Evolutionary conservation across 2,113 vertebrate genomes (phyloP).

Genomic region (Pao palembangensis): DNA sequence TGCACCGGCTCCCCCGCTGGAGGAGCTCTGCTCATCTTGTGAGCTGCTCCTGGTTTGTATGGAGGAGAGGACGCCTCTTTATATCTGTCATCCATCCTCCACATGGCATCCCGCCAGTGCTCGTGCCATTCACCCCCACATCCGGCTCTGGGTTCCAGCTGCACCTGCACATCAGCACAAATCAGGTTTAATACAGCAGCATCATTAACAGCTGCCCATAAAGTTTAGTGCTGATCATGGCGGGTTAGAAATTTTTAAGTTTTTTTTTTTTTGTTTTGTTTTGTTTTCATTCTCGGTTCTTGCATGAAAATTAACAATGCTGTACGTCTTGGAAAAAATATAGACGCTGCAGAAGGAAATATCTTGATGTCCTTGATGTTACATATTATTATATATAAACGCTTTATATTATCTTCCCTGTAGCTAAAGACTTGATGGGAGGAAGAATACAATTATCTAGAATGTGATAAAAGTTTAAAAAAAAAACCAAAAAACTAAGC

Average conservation of each 20-base stretch:
- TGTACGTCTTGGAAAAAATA: too few relatives aligned
- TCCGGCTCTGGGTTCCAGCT: too few relatives aligned
- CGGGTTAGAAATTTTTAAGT: constrained; percentile 15
- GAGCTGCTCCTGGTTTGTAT: constrained; percentile 22
- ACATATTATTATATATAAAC: too few relatives aligned
- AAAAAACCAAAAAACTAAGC: too few relatives aligned
- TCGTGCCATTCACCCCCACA: too few relatives aligned
- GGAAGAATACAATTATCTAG: too few relatives aligned
- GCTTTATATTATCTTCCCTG: background rate
- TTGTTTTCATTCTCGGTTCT: background rate
- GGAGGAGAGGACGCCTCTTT: constrained; percentile 40
- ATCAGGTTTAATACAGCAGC: too few relatives aligned
- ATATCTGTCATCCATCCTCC: constrained; percentile 44
- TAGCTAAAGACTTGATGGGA: too few relatives aligned
- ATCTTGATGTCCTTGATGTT: background rate
- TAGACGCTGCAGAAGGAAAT: too few relatives aligned
- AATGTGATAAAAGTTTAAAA: background rate
- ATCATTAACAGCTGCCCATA: constrained; percentile 24
- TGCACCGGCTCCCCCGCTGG: background rate
- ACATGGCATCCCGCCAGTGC: constrained; percentile 40
- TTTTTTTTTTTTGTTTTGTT: background rate
- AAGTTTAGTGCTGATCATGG: constrained; percentile 24
- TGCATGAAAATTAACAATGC: background rate
- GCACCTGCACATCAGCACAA: too few relatives aligned
- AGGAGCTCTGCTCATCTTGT: constrained; percentile 27